Percentiles rank a stretch among this genome's conserved stretches.
phyloP scores from a whole-genome alignment of 1,140 invertebrate species.

The Latrodectus geometricus region DNA sequence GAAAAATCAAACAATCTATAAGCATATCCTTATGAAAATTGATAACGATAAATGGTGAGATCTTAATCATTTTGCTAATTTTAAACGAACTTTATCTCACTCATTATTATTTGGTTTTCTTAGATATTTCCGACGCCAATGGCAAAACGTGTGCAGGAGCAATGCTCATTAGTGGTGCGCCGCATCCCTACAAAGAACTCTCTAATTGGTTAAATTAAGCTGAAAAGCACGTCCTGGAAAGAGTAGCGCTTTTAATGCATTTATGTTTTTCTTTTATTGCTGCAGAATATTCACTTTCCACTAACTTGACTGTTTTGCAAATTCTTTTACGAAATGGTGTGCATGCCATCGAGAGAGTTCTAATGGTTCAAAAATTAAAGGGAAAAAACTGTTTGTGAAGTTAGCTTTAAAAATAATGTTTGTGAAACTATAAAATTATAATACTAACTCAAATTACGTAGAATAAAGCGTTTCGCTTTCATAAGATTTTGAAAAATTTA shows the following conservation, averaged over 20 bases:
- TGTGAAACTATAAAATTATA: neutral
- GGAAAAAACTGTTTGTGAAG: neutral
- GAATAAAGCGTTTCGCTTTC: neutral
- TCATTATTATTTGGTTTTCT: neutral
- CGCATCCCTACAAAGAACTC: constrained; percentile 22
- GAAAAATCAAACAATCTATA: no score
- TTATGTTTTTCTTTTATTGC: neutral
- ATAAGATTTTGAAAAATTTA: no score
- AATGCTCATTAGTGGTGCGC: constrained; percentile 36
- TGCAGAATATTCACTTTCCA: neutral
- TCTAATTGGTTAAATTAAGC: constrained; percentile 50
- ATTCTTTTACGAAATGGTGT: neutral
- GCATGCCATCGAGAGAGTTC: neutral
- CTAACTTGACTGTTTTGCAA: neutral
- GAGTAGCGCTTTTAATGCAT: neutral
- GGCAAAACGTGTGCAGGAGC: neutral
- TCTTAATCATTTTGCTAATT: neutral
- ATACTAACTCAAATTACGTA: neutral
- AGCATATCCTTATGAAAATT: no score
- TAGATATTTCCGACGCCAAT: neutral
- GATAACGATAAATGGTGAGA: neutral
- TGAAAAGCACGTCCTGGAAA: constrained; percentile 28
- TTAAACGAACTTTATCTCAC: neutral
- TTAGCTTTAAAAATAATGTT: neutral
- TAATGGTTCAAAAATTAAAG: neutral